These are phyloP conservation scores for Drosophila yakuba DNA, from an alignment of 1,140 invertebrate genomes.

Conservation along the genomic window DNA sequence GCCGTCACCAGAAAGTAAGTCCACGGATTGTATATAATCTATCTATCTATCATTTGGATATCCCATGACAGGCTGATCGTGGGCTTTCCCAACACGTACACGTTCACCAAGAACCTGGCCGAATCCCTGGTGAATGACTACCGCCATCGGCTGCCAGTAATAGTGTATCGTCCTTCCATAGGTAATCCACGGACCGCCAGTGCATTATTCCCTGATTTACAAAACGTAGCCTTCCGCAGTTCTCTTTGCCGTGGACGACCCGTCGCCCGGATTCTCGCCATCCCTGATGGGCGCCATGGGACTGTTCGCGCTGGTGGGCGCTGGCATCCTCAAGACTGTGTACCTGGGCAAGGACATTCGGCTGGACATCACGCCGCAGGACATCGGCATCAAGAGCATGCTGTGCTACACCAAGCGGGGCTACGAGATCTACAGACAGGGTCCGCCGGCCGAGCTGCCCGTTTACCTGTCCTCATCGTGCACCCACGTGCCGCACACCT, in stretches of 20 bases:
- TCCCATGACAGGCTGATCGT: conserved; percentile 86
- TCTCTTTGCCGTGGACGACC: conserved; percentile 59
- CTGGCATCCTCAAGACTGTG: conserved; percentile 69
- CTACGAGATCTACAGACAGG: conserved; percentile 29
- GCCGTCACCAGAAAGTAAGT: conserved; percentile 70
- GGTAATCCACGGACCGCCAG: conserved; percentile 60
- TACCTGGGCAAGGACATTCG: conserved; percentile 41
- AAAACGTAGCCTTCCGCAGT: conserved; percentile 24
- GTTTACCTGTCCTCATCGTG: conserved; percentile 61
- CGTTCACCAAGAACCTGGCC: conserved; percentile 92
- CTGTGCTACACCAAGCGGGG: conserved; percentile 46
- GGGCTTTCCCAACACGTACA: conserved; percentile 93
- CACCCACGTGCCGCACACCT: conserved; percentile 48
- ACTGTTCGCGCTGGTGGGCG: conserved; percentile 65
- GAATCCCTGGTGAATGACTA: conserved; percentile 91
- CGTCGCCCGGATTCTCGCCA: conserved; percentile 69
- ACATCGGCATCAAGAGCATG: conserved; percentile 62
- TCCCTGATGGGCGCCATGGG: conserved; percentile 76
- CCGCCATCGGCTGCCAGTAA: conserved; percentile 88
- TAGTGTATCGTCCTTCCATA: conserved; percentile 96
- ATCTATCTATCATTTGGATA: neutral
- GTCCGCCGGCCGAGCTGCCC: conserved; percentile 42
- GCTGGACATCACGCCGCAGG: conserved; percentile 74
- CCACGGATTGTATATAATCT: neutral
- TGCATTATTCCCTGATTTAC: too few relatives aligned